Percentiles rank a stretch among this genome's conserved stretches.
These are phyloP conservation scores for Stegodyphus dumicola DNA, from an alignment of 1,140 invertebrate species.

Conservation along the genomic window DNA sequence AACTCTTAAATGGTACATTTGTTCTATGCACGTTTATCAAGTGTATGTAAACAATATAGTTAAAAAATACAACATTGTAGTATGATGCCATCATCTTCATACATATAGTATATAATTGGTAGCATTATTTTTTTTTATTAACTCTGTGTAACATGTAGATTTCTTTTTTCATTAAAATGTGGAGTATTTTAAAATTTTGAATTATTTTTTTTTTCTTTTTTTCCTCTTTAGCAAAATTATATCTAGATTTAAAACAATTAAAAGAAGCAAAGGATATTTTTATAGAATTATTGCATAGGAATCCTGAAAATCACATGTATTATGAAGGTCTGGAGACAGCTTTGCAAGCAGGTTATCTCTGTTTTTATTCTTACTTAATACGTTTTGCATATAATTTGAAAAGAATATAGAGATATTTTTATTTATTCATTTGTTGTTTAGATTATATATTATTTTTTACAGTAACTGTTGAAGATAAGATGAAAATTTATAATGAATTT, in stretches of 20 bases:
- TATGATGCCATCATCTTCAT: neutral
- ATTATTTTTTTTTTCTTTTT: neutral
- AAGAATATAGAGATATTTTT: neutral
- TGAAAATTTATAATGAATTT: constrained; percentile 84
- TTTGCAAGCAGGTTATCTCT: constrained; percentile 72
- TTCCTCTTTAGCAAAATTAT: constrained; percentile 72
- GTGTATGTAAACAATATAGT: neutral
- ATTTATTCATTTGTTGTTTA: neutral
- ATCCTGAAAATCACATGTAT: constrained; percentile 95
- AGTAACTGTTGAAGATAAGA: constrained; percentile 75
- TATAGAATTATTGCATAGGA: constrained; percentile 86
- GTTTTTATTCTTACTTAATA: neutral
- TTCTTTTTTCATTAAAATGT: no score
- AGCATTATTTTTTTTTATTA: neutral
- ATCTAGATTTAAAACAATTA: constrained; percentile 76
- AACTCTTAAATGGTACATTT: neutral
- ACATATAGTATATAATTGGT: neutral
- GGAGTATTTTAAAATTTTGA: neutral
- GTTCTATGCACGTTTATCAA: neutral
- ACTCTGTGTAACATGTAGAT: no score
- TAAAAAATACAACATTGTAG: neutral
- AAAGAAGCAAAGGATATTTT: constrained; percentile 86
- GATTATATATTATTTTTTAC: constrained; percentile 3
- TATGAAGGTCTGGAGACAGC: constrained; percentile 90
- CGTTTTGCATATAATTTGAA: neutral